A percentile compares a stretch with the other conserved stretches of the same genome.
Conservation (phyloP, 2,888 invertebrate genomes). For the Stenotaenia linearis region DNA sequence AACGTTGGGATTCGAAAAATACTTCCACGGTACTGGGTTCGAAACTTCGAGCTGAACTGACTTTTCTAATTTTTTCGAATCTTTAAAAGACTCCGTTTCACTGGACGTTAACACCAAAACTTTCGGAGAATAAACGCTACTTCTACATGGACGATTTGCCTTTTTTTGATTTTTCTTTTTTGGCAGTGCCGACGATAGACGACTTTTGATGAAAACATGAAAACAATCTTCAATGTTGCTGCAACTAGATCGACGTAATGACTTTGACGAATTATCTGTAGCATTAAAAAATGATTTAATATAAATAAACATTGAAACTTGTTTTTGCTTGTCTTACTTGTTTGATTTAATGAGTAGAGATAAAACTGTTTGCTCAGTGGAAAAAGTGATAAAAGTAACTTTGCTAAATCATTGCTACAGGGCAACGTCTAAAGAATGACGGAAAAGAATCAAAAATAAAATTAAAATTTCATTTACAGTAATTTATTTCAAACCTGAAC, state of each 20-base stretch:
- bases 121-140: not conserved
- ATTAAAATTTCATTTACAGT: not conserved
- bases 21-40: not conserved
- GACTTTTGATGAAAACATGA: not conserved
- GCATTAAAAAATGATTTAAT: not conserved
- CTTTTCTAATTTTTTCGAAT: not conserved
- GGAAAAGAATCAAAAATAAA: not conserved
- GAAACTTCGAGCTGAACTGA: not conserved
- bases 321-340: not conserved
- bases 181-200: not conserved
- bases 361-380: not conserved
- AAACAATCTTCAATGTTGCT: not conserved
- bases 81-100: not conserved
- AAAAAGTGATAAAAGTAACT: slow-evolving; percentile 12
- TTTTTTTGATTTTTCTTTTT: not conserved
- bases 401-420: not conserved
- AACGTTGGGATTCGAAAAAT: not conserved
- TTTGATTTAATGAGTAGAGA: not conserved
- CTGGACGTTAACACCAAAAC: not conserved
- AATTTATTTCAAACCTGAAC: not conserved
- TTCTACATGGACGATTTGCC: not conserved
- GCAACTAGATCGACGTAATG: not conserved
- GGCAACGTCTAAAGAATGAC: not conserved
- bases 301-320: not conserved
- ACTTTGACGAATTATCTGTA: not conserved